Base-by-base conservation (phyloP, 2,888 invertebrate species). In the Lepidonotus clava region DNA sequence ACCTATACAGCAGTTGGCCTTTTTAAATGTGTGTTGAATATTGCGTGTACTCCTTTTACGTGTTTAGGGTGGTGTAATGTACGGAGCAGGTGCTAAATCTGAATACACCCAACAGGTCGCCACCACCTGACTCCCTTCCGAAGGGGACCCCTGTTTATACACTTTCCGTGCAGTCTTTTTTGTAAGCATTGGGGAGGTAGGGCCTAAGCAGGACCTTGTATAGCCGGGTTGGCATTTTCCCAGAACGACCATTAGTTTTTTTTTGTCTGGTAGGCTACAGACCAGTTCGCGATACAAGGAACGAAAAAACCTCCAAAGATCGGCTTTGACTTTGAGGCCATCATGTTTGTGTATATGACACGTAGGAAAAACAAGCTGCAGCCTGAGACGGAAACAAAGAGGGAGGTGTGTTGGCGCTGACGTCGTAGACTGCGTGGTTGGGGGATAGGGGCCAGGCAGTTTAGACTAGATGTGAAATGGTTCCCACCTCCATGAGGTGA, bases 161-260 rank as follows among this genome's bases (percentile, higher is more conserved):
- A 28, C 4, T 2, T 5, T 61, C 24, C 28, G 28, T 32, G 24
- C 28, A 11, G 11, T 11, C 28, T 61, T 61, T 24, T 6, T 6
- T 28, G 61, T 61, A 61, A 61, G 61, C 61, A 61, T 4, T 11
- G 46, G 61, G 21, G n/a, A 61, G 61, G 61, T 53, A n/a, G 4
- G n/a, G 53, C 28, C 61, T n/a, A 53, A 32, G 61, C 28, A 61
- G 2, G 11, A 61, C 28, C 61, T 61, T 61, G 61, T 61, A 11
- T 61, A 32, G 24, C 11, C 61, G n/a, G 11, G 11, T 32, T 61
- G 61, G 61, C 56, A 56, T n/a, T 8, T n/a, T 11, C 56, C 56
- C 56, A 56, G n/a, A n/a, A n/a, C n/a, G 56, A 56, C 56, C 56
- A 56, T 56, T 56, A 56, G 56, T 56, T 11, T n/a, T 56, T n/a